A percentile compares a stretch with the other conserved stretches of the same genome.
Conservation (phyloP, 2,888 invertebrate genomes). For the Polydesmus complanatus region DNA sequence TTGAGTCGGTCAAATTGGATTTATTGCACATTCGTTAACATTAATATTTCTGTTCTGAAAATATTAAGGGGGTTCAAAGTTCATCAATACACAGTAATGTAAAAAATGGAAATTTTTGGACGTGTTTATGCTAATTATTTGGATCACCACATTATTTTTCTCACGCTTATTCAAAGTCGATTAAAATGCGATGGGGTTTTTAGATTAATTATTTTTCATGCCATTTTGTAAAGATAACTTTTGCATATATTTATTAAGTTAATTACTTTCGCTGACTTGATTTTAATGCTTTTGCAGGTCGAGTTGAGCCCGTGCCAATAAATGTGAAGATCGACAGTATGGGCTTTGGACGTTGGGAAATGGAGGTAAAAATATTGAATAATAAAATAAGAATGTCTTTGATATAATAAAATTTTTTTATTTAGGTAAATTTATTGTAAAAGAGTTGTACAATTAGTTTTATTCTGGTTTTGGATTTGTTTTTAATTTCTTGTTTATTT, state of each 20-base stretch:
- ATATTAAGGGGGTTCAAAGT: background rate
- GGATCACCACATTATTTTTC: no score
- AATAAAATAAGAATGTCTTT: no score
- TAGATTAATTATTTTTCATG: no score
- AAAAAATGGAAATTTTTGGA: no score
- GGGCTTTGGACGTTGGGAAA: conserved; percentile 24
- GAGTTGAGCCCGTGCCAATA: conserved; percentile 23
- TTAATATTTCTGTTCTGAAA: background rate
- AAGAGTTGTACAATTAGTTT: background rate
- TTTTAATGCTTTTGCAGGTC: conserved; percentile 18
- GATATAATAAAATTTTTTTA: no score
- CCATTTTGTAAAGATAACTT: no score
- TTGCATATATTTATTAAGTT: background rate
- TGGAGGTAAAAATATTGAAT: conserved; percentile 21
- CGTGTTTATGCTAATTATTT: no score
- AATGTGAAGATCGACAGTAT: conserved; percentile 23
- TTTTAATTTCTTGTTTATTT: background rate
- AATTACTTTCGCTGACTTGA: background rate
- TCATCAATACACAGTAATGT: no score
- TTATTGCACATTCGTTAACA: conserved; percentile 2
- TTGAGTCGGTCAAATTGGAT: background rate
- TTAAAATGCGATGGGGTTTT: no score
- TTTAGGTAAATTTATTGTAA: background rate
- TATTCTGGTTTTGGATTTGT: background rate
- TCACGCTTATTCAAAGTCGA: no score